Evolutionary conservation across 2,888 invertebrate species (phyloP).

Genomic region (Nephrotoma guestfalica): DNA sequence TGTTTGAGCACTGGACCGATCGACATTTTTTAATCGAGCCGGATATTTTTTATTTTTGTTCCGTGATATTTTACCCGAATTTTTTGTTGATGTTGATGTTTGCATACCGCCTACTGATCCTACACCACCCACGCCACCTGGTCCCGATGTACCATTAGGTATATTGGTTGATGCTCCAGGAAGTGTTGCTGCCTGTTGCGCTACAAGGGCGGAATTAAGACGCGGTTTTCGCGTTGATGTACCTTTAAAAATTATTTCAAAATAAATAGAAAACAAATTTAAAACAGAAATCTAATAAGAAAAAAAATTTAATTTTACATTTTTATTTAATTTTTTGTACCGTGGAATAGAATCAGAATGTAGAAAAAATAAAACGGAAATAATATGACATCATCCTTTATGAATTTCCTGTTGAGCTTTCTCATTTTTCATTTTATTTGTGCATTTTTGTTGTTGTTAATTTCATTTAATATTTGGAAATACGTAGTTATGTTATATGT

Average conservation of each 20-base stretch:
- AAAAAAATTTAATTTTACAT: neutral
- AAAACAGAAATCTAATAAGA: neutral
- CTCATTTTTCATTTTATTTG: neutral
- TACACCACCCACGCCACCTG: slow-evolving; percentile 24
- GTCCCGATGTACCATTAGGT: slow-evolving; percentile 36
- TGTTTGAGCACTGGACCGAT: slow-evolving; percentile 81
- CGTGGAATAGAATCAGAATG: neutral
- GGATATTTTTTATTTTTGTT: slow-evolving; percentile 47
- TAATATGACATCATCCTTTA: neutral
- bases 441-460: neutral
- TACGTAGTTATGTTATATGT: neutral
- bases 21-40: slow-evolving; percentile 81
- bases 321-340: too few relatives aligned
- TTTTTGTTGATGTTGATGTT: slow-evolving; percentile 36
- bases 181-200: slow-evolving; percentile 80
- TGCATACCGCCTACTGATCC: slow-evolving; percentile 13
- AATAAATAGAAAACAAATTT: slow-evolving; percentile 1
- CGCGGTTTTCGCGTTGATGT: slow-evolving; percentile 85
- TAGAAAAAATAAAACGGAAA: neutral
- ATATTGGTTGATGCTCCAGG: slow-evolving; percentile 37
- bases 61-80: slow-evolving; percentile 20
- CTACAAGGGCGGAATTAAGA: slow-evolving; percentile 90
- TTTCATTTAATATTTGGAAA: neutral
- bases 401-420: neutral
- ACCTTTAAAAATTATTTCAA: slow-evolving; percentile 36